Evolutionary conservation across 2,797 vertebrate genomes (phyloP).

Genomic region (Halcyon chelicuti): DNA sequence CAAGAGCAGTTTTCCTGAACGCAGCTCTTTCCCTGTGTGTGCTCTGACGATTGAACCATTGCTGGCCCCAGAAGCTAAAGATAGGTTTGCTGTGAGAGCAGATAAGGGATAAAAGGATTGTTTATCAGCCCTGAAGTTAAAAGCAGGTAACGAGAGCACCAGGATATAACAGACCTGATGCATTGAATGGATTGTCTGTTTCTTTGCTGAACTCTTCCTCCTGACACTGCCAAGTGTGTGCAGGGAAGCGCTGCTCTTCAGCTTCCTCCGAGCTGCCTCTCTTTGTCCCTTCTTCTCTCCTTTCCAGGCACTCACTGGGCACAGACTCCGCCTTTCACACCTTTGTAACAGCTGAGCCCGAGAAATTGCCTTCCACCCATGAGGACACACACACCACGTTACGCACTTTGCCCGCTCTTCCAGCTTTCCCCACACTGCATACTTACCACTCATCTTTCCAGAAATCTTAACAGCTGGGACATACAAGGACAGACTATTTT

Average conservation of each 20-base stretch:
- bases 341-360: not conserved
- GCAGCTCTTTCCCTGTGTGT: not conserved
- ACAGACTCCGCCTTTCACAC: not conserved
- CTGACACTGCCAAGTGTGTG: rapidly evolving
- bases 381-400: too few species aligned
- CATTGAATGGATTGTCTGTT: not conserved
- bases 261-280: not conserved
- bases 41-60: rapidly evolving
- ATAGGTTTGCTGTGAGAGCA: not conserved
- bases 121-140: not conserved
- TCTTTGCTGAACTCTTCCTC: not conserved
- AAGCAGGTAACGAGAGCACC: not conserved
- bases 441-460: not conserved
- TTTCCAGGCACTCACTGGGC: not conserved
- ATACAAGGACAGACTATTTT: not conserved
- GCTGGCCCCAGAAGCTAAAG: not conserved
- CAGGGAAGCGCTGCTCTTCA: not conserved
- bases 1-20: not conserved
- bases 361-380: not conserved
- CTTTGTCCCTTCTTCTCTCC: not conserved
- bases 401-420: not conserved
- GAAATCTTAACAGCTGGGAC: not conserved
- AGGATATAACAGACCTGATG: not conserved
- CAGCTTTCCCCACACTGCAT: not conserved
- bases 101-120: not conserved